phyloP scores from a whole-genome alignment of 1,140 invertebrate species.

The Caenorhabditis latens region DNA sequence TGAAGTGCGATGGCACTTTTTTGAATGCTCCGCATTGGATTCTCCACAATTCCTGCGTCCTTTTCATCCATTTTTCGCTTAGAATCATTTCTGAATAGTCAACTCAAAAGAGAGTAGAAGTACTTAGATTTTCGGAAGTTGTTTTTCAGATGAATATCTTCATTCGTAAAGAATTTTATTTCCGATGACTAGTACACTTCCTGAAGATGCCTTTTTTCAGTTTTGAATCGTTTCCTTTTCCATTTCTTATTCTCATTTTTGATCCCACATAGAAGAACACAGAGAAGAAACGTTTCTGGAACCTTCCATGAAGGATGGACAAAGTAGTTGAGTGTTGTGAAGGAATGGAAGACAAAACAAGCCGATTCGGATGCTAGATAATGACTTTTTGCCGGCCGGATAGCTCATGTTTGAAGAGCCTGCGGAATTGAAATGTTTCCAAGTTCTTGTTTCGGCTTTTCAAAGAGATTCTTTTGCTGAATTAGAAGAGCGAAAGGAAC shows the following conservation, averaged over 20 bases:
- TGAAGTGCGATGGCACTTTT: conserved; percentile 45
- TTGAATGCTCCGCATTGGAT: neutral
- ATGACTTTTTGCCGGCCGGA: conserved; percentile 17
- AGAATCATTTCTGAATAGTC: neutral
- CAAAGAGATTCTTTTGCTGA: too few relatives aligned
- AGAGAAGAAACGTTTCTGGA: neutral
- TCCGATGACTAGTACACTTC: conserved; percentile 27
- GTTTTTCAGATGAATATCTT: too few relatives aligned
- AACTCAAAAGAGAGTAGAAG: neutral
- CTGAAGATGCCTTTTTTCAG: neutral
- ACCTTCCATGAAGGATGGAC: conserved; percentile 16
- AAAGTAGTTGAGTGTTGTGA: neutral
- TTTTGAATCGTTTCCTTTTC: neutral
- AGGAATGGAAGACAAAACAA: neutral
- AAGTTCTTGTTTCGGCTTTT: neutral
- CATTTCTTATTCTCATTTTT: neutral
- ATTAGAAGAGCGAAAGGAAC: too few relatives aligned
- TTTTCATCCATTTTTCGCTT: too few relatives aligned
- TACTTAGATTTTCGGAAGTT: neutral
- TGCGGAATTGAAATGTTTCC: neutral
- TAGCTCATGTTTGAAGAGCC: neutral
- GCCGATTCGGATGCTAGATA: conserved; percentile 14
- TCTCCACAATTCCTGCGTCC: neutral
- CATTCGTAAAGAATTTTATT: neutral
- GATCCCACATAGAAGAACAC: too few relatives aligned